Evolutionary conservation across 1,140 invertebrate genomes (phyloP), one percentile per base, ranked within the genome.

Genomic region (Sycobia sp.): DNA sequence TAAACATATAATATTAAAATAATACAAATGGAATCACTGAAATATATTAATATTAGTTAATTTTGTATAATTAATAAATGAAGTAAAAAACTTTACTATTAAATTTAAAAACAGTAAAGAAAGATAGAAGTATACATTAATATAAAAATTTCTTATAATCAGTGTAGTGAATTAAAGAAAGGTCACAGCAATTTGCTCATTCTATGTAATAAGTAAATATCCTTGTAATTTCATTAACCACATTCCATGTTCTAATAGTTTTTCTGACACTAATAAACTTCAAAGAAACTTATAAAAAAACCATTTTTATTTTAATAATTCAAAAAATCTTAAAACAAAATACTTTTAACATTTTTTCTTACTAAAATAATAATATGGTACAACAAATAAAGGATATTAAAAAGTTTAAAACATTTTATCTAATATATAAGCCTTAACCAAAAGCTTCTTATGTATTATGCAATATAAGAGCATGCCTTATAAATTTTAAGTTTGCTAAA

Each of bases 381-480:
- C n/a, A n/a, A n/a, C n/a, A n/a, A n/a, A n/a, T n/a, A n/a, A n/a
- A n/a, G n/a, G n/a, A n/a, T n/a, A n/a, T n/a, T n/a, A n/a, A n/a
- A n/a, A n/a, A n/a, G n/a, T n/a, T n/a, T n/a, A n/a, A n/a, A n/a
- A n/a, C n/a, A n/a, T n/a, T n/a, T n/a, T n/a, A n/a, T n/a, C n/a
- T n/a, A n/a, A n/a, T n/a, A n/a, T n/a, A n/a, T n/a, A n/a, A n/a
- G n/a, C n/a, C n/a, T n/a, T 4, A 8, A 7, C 18, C 29, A 20
- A 20, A 55, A 43, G 38, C 53, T 55, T 25, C 23, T 55, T 44
- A 43, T 14, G n/a, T 32, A 44, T 55, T 44, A 56, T 56, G n/a
- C 54, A 46, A 34, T 20, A 41, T 8, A 1, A 29, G 39, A 18
- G 44, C 39, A 13, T 16, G 11, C 27, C 41, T 38, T 9, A 41